These are phyloP conservation scores for Hippolais icterina DNA, from an alignment of 2,113 vertebrate genomes.

Conservation along the genomic window DNA sequence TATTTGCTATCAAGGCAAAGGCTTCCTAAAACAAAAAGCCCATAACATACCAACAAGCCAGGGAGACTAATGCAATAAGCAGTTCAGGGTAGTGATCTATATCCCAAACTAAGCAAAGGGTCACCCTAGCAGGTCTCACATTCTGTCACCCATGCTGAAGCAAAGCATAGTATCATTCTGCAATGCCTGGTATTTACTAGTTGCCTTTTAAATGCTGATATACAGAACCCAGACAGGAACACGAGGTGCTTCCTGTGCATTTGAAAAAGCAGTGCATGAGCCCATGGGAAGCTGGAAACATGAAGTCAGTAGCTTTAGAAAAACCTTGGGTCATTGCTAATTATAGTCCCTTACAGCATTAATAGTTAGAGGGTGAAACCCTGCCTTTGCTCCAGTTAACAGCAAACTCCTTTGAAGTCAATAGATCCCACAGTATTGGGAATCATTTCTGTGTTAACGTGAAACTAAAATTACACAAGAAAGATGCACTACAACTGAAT, in stretches of 20 bases:
- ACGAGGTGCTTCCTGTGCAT: conserved; percentile 23
- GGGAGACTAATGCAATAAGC: not conserved
- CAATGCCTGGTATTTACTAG: conserved; percentile 27
- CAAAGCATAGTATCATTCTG: not conserved
- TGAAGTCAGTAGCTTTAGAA: conserved; percentile 21
- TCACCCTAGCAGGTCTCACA: not conserved
- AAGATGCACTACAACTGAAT: not conserved
- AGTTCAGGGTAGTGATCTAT: not conserved
- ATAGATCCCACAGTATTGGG: not conserved
- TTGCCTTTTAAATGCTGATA: not conserved
- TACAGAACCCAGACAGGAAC: not conserved
- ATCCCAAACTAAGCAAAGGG: not conserved
- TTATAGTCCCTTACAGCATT: conserved; percentile 18
- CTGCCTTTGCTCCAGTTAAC: not conserved
- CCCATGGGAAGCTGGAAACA: not conserved
- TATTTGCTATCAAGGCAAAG: not conserved
- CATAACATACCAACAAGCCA: not conserved
- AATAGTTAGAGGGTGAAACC: not conserved
- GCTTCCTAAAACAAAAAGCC: not conserved
- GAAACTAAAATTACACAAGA: conserved; percentile 3
- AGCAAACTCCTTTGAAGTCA: not conserved
- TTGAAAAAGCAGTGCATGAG: not conserved
- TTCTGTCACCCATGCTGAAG: not conserved
- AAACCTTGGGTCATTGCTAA: conserved; percentile 68
- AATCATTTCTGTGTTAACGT: not conserved